Evolutionary conservation across 1,140 invertebrate genomes (phyloP), one percentile per base, ranked within the genome.

Genomic region (Eumeta japonica): DNA sequence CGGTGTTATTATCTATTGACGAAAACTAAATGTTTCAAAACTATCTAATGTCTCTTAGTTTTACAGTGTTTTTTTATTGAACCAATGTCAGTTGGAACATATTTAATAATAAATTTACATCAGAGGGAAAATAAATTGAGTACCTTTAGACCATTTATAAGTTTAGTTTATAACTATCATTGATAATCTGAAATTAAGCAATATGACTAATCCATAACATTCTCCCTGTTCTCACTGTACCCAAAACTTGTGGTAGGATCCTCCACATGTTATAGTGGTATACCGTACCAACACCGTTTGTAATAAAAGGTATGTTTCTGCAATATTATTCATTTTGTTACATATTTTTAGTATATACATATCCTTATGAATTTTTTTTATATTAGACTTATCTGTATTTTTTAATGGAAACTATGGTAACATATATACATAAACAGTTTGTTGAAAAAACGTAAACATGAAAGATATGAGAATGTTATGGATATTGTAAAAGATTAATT

Each of bases 151-250:
- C n/a, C n/a, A n/a, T n/a, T n/a, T n/a, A n/a, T n/a, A n/a, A n/a
- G n/a, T n/a, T n/a, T n/a, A n/a, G n/a, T n/a, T n/a, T n/a, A n/a
- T n/a, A n/a, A n/a, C n/a, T n/a, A n/a, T n/a, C n/a, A n/a, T n/a
- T n/a, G n/a, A n/a, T n/a, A n/a, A n/a, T n/a, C n/a, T n/a, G n/a
- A n/a, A n/a, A n/a, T n/a, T n/a, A n/a, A n/a, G n/a, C n/a, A n/a
- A n/a, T n/a, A n/a, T 66, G 57, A 74, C 70, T 74, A 74, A 74
- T 74, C 66, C 70, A 74, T 74, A 74, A 74, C 70, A 74, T 74
- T 74, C 70, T 74, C 70, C 66, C 62, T 67, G 62, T 68, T 71
- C 66, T 66, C 59, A 62, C 67, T 35, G 63, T 66, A 66, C 55
- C 67, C 66, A 67, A 73, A 73, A 73, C 70, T 74, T 56, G 63